Base-by-base conservation (phyloP, 2,797 vertebrate species). In the Phrynocephalus forsythii region DNA sequence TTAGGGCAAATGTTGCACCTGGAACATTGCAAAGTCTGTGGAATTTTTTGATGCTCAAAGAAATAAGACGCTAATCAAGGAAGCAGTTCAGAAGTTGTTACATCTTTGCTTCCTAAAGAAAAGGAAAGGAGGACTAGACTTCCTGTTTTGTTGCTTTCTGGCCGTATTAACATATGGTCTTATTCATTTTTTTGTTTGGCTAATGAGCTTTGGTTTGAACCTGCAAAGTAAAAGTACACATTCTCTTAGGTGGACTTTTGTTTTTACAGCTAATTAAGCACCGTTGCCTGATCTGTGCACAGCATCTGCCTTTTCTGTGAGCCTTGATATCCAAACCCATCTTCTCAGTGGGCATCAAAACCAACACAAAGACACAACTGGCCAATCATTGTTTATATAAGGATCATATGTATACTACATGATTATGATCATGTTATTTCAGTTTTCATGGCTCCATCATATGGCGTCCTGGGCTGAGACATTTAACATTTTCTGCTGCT, bases 121-220 rank as follows among this genome's bases (percentile, higher is more conserved):
- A 81, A 56, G 15, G 66, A 15, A 22, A 63, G 16, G 28, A 44
- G 52, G 2, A 56, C 50, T 73, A 56, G 67, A 67, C 77, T 78
- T 89, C 63, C 63, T 83, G 15, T 48, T 68, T 69, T 77, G 75
- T 20, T 28, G 26, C 66, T 83, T 87, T 89, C 50, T 44, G 44
- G 28, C 73, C 24, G 7, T 50, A 80, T 67, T 16, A 77, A 69
- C 72, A 82, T 88, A 85, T 56, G 52, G 10, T 13, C 52, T 56
- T 56, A 13, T 56, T 56, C 52, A 56, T 56, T 56, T 44, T 44
- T 44, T 44, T 44, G 4, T 44, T 56, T 56, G 52, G 10, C 5
- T 56, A 56, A 56, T 56, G 1, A 56, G 52, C 2, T 9, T 28
- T 63, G 28, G n/a, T 82, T 76, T 84, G 83, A 48, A 33, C 80